These are phyloP conservation scores for Drosophila rubida DNA, from an alignment of 2,888 invertebrate genomes.

Conservation along the genomic window DNA sequence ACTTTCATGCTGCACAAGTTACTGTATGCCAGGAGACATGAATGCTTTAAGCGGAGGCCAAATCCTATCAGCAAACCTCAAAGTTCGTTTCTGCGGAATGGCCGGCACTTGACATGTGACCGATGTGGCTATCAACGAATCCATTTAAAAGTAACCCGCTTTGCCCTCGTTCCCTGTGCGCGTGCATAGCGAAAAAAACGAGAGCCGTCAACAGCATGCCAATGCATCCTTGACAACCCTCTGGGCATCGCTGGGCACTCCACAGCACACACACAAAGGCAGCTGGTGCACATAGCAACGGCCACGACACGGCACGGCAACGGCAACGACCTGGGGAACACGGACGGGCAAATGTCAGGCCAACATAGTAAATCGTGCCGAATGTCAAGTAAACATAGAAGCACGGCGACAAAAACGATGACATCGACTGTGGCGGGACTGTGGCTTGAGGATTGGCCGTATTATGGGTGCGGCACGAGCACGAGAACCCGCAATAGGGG, in stretches of 20 bases:
- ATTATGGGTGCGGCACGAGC: constrained; percentile 42
- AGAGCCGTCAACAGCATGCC: constrained; percentile 28
- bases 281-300: constrained; percentile 23
- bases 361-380: constrained; percentile 66
- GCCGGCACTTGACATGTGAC: constrained; percentile 74
- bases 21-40: not conserved
- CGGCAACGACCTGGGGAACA: constrained; percentile 8
- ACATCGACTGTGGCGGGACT: constrained; percentile 3
- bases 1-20: not conserved
- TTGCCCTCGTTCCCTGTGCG: no score
- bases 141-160: constrained; percentile 58
- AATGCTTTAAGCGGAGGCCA: not conserved
- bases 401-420: constrained; percentile 17
- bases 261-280: constrained; percentile 11
- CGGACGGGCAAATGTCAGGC: constrained; percentile 55
- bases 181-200: constrained; percentile 10
- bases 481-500: constrained; percentile 19
- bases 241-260: not conserved
- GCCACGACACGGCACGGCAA: no score
- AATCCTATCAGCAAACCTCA: constrained; percentile 15
- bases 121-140: constrained; percentile 69
- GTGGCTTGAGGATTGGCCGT: constrained; percentile 56
- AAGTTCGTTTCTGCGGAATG: constrained; percentile 31
- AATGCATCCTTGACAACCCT: constrained; percentile 30
- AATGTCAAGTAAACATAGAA: constrained; percentile 69